These are phyloP conservation scores for Thinocorus orbignyianus DNA, from an alignment of 2,113 vertebrate species.

Conservation along the genomic window DNA sequence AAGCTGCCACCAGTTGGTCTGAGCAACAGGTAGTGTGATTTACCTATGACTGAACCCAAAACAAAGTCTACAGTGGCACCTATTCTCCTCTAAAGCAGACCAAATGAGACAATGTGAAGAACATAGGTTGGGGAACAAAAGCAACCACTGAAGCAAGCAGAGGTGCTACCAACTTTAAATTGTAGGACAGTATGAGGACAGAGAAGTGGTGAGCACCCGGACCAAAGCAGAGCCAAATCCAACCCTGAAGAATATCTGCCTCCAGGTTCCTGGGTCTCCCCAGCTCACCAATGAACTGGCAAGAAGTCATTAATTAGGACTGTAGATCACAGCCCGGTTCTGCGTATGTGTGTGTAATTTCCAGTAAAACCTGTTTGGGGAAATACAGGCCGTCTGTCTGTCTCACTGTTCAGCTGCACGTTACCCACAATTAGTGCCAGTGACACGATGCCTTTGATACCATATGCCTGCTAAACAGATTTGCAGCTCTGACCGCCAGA, in stretches of 20 bases:
- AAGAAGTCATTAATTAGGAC: neutral
- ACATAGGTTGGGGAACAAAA: neutral
- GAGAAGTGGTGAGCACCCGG: neutral
- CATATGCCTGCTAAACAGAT: neutral
- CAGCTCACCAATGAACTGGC: neutral
- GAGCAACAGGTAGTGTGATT: neutral
- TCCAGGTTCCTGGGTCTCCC: neutral
- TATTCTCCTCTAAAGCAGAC: neutral
- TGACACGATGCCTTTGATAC: neutral
- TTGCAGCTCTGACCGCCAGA: neutral
- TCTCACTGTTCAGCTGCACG: neutral
- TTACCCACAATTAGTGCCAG: neutral
- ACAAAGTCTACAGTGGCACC: fast-evolving
- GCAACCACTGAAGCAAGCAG: neutral
- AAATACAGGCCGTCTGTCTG: neutral
- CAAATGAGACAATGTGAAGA: neutral
- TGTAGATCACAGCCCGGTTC: neutral
- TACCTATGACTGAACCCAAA: neutral
- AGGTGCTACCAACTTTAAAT: neutral
- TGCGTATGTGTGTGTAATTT: neutral
- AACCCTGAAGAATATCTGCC: neutral
- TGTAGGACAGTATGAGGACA: neutral
- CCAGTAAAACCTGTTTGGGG: neutral
- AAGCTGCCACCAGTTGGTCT: neutral
- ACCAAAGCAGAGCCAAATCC: neutral